Evolutionary conservation across 2,797 vertebrate genomes (phyloP).

Genomic region (Brachyrhaphis roseni): DNA sequence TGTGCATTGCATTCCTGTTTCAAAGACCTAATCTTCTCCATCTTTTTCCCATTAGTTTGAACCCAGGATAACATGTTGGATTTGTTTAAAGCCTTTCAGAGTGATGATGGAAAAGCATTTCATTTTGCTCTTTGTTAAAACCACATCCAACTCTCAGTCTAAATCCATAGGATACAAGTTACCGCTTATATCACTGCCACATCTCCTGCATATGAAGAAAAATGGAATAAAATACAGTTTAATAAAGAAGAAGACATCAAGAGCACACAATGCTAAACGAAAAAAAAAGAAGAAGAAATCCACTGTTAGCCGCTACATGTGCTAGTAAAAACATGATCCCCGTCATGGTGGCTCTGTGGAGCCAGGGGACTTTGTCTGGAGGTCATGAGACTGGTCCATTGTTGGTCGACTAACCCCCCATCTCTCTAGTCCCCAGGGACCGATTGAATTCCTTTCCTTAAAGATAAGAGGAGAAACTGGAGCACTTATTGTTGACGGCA

Average conservation of each 20-base stretch:
- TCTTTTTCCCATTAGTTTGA: constrained; percentile 62
- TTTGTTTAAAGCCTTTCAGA: constrained; percentile 68
- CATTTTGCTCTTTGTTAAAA: constrained; percentile 52
- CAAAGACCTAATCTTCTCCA: constrained; percentile 56
- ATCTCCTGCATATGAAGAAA: constrained; percentile 46
- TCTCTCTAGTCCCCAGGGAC: constrained; percentile 64
- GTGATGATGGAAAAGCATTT: constrained; percentile 64
- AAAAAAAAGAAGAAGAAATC: constrained; percentile 21
- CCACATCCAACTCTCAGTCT: constrained; percentile 71
- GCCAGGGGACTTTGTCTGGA: constrained; percentile 67
- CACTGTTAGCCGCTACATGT: constrained; percentile 15
- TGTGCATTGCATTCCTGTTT: constrained; percentile 51
- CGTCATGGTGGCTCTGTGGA: constrained; percentile 52
- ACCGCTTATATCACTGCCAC: constrained; percentile 62
- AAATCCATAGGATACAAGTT: constrained; percentile 65
- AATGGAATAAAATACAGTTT: constrained; percentile 31
- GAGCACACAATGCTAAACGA: constrained; percentile 20
- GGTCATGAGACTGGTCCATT: constrained; percentile 76
- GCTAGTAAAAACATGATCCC: constrained; percentile 64
- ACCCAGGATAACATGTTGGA: constrained; percentile 69
- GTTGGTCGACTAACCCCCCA: constrained; percentile 60
- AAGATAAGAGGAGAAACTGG: constrained; percentile 76
- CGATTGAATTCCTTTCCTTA: constrained; percentile 80
- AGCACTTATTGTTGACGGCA: constrained; percentile 74
- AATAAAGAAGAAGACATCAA: constrained; percentile 21